Base-by-base conservation (phyloP, 2,888 invertebrate genomes). In the Ganaspis brasiliensis region DNA sequence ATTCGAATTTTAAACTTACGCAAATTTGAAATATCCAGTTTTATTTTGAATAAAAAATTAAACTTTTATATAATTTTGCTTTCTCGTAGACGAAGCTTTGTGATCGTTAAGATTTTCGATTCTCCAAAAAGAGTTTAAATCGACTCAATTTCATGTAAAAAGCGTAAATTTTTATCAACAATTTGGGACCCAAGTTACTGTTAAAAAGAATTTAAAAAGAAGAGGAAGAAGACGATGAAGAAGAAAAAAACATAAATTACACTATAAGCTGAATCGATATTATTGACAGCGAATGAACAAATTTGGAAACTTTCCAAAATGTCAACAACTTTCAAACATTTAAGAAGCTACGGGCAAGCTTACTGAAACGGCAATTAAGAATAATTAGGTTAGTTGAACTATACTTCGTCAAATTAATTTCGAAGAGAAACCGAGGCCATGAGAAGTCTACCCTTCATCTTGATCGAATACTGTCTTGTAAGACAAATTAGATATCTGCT, bases 401-500 rank as follows among this genome's bases (percentile, higher is more conserved):
- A 24, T 56, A 56, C 26, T 14, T 21, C 24, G 56, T 10, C 14
- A 56, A 56, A 19, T 73, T 49, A 61, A 45, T 55, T 70, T 74
- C 72, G 37, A 26, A 31, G 61, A 74, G 49, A 52, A 52, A 61
- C 49, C 61, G 61, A 74, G 45, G 8, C 72, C 78, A 75, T 78
- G 67, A 70, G 77, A 75, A 72, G 61, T 73, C 49, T 75, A 49
- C 63, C 72, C 78, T 70, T 63, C 74, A 35, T 35, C n/a, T 61
- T 73, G 74, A 79, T 76, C 81, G 70, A 76, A 70, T 57, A 24
- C 24, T 45, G 24, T 24, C 56, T 24, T 24, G 56, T 21, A 24
- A 56, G 56, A 21, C 21, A 56, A 56, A 59, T 59, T 61, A 12
- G 35, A 4, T 3, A 63, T 21, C 9, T 14, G 21, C 63, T 19